Evolutionary conservation across 2,797 vertebrate species (phyloP), one percentile per base, ranked within the genome.

Genomic region (Gymnoscopelus braueri): DNA sequence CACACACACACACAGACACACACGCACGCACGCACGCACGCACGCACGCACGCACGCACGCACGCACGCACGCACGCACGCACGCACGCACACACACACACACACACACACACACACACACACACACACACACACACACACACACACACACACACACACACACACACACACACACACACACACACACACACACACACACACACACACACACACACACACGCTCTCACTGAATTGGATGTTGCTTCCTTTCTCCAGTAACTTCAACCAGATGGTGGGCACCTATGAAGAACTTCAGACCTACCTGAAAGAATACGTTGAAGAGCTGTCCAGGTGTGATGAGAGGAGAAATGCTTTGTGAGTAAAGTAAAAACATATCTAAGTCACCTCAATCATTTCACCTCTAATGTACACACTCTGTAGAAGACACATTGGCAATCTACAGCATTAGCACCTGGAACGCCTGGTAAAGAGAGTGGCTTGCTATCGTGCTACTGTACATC

Each of bases 221-320:
- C 54, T 50, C 3, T 10, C 23, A 4, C 9, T n/a, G 23, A 9
- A 57, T 15, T 54, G 15, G 52, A 44, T 60, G 13, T 23, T 29
- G 29, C 2, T 63, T 29, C 1, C 29, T 72, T 63, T 56, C 29
- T 29, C 5, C 71, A 95, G 94, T 50, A 94, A 92, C 77, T 95
- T 95, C 73, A 94, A 93, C 82, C 93, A 95, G 83, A 95, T 93
- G 91, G 94, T 95, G 58, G 94, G 94, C 64, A 94, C 94, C 0
- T 94, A 94, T 39, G 94, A 94, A 69, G 94, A 95, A 75, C 90
- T 95, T 29, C 94, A 95, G 82, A 84, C 83, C 0, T 91, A 92
- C 67, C 84, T 95, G 49, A 91, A 87, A 60, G 88, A 94, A 63
- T 95, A 95, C 0, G 93, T 95, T 57, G 87, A 90, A 49, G 91